These are phyloP conservation scores for Podarcis raffonei DNA, from an alignment of 2,113 vertebrate genomes.

Conservation along the genomic window DNA sequence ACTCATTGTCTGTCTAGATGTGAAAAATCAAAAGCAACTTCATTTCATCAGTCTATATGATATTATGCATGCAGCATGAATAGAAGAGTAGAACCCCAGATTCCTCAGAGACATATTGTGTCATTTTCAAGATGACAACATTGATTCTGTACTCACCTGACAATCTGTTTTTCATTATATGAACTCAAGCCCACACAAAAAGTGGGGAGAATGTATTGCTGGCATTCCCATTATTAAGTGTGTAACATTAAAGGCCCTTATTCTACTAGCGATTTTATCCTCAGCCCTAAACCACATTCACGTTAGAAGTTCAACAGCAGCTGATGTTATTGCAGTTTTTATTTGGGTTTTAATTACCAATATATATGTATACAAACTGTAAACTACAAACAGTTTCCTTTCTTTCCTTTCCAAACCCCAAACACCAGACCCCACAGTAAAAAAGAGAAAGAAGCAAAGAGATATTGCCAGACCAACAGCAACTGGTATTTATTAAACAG, in stretches of 20 bases:
- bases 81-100: fast-evolving
- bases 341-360: constrained; percentile 2
- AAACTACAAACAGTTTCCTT: constrained; percentile 18
- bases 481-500: constrained; percentile 21
- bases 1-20: neutral
- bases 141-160: neutral
- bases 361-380: neutral
- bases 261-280: neutral
- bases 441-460: neutral
- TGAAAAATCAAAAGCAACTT: neutral
- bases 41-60: neutral
- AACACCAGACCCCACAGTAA: neutral
- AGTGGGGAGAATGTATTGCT: neutral
- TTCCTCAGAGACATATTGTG: neutral
- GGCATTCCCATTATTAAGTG: neutral
- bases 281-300: neutral
- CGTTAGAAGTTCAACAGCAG: neutral
- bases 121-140: neutral
- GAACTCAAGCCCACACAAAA: neutral
- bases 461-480: neutral
- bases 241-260: neutral
- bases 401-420: neutral
- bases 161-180: neutral
- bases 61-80: neutral
- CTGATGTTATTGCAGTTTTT: neutral